Evolutionary conservation across 2,113 vertebrate genomes (phyloP), one percentile per base, ranked within the genome.

Genomic region (Macroglossus sobrinus): DNA sequence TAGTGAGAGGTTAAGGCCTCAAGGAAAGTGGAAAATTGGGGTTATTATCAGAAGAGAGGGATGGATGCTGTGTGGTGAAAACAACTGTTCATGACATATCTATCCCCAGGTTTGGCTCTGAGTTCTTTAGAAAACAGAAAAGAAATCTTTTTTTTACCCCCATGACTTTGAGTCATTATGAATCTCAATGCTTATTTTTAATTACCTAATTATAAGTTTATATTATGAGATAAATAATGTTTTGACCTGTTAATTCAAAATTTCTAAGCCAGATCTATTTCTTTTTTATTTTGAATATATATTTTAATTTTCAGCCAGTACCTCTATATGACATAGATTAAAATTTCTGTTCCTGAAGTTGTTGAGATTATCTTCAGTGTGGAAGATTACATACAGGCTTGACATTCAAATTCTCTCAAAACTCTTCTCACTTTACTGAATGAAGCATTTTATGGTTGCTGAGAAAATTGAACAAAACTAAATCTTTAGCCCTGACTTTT

Each of bases 191-290:
- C 28, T 93, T 94, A 82, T 89, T 69, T 94, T 82, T 96, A 96
- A 95, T 96, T 91, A 68, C 57, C 43, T 93, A 94, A 93, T 90
- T 96, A 75, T 64, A 76, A 95, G 55, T 96, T 97, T 97, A 82
- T 89, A 71, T 78, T 76, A 84, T 81, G 35, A 28, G 35, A 92
- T 90, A 64, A 94, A 94, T 57, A 87, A 87, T 86, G 21, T 82
- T 95, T 93, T 87, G 35, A 26, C 82, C 47, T 88, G 22, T 71
- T 93, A 76, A 96, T 92, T 96, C 64, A 95, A 69, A 40, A 93
- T 84, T 93, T 96, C 75, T 81, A 90, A 75, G 57, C 40, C 74
- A 84, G 45, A 28, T 94, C 78, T 78, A 43, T 84, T 81, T 40
- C 69, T 87, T 71, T 84, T 16, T 24, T 79, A 82, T 75, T 89